These are phyloP conservation scores for Dipodomys spectabilis DNA, from an alignment of 2,113 vertebrate species.

Conservation along the genomic window DNA sequence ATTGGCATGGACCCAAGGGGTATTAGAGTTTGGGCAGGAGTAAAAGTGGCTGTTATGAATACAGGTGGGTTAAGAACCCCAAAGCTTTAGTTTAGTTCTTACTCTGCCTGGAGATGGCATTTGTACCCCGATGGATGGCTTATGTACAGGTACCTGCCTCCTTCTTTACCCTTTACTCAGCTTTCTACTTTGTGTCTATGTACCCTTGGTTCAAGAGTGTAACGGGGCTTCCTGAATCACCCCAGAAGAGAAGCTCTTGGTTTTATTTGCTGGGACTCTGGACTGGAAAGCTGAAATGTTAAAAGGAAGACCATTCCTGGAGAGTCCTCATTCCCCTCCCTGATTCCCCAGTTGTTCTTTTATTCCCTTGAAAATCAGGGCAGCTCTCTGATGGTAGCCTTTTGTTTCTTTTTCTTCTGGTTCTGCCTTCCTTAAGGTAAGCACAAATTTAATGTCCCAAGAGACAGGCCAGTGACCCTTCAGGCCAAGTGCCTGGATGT, in stretches of 20 bases:
- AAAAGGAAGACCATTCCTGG: background rate
- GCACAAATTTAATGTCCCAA: constrained; percentile 74
- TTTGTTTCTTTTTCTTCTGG: constrained; percentile 42
- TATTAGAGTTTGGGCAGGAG: background rate
- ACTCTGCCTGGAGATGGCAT: background rate
- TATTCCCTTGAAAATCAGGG: constrained; percentile 47
- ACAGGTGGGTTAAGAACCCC: background rate
- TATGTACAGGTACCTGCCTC: background rate
- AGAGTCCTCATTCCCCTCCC: background rate
- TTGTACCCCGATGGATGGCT: background rate
- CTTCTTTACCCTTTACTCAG: background rate
- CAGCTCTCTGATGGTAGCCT: constrained; percentile 37
- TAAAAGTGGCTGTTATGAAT: background rate
- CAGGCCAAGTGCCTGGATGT: constrained; percentile 85
- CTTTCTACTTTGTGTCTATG: background rate
- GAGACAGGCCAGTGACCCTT: constrained; percentile 76
- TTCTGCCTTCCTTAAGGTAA: constrained; percentile 68
- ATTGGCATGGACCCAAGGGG: background rate
- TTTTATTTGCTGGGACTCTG: constrained; percentile 8
- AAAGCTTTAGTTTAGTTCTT: constrained; percentile 41
- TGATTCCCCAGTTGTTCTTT: background rate
- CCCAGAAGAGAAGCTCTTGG: background rate
- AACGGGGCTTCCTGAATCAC: background rate
- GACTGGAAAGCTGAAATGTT: background rate
- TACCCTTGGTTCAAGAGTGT: background rate